Evolutionary conservation across 2,888 invertebrate species (phyloP).

Genomic region (Drosophila subquinaria): DNA sequence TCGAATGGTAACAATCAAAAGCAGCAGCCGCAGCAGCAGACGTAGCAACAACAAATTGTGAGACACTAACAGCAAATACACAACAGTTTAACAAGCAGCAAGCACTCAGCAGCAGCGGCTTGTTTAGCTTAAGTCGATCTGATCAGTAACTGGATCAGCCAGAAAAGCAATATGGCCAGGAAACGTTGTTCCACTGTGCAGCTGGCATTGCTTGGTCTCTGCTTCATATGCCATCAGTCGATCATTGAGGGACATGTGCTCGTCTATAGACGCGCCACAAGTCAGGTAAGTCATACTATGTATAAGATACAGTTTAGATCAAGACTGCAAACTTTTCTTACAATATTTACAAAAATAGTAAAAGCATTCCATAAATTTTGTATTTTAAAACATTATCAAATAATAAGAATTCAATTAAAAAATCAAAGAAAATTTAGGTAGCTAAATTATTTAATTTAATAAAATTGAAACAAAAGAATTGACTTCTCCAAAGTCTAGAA

Average conservation of each 20-base stretch:
- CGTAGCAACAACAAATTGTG: conserved; percentile 38
- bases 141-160: conserved; percentile 9
- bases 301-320: neutral
- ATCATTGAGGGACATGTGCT: conserved; percentile 72
- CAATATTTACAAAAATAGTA: too few relatives aligned
- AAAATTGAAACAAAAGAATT: neutral
- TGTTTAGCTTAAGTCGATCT: conserved; percentile 21
- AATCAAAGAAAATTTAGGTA: too few relatives aligned
- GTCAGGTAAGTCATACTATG: conserved; percentile 51
- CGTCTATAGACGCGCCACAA: conserved; percentile 68
- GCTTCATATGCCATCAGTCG: conserved; percentile 55
- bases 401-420: too few relatives aligned
- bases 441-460: neutral
- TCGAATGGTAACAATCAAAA: conserved; percentile 62
- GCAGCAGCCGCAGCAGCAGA: conserved; percentile 50
- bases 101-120: conserved; percentile 45
- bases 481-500: neutral
- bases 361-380: too few relatives aligned
- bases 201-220: conserved; percentile 61
- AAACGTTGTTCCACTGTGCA: conserved; percentile 52
- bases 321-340: too few relatives aligned
- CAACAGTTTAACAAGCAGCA: conserved; percentile 37
- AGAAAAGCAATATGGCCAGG: conserved; percentile 45
- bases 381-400: too few relatives aligned
- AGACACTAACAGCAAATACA: conserved; percentile 46